Evolutionary conservation across 92 coral and sea anemone genomes (phyloP), one percentile per base, ranked within the genome.

Genomic region (Phenganax marumi): DNA sequence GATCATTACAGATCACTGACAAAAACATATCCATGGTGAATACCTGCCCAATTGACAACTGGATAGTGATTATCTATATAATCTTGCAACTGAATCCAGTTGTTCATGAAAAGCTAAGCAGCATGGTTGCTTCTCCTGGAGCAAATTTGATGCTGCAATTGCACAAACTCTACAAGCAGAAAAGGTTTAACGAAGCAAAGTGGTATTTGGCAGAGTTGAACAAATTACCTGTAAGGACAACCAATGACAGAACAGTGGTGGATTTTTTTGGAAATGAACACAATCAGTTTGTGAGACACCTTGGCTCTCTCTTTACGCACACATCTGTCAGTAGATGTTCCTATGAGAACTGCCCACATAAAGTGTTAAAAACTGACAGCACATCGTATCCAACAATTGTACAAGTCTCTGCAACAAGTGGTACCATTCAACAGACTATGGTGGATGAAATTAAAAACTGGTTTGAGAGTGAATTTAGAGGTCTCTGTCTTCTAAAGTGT

Each of bases 31-130:
- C 52, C n/a, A 25, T 70, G 58, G 76, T 25, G 12, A 70, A 70
- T 21, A 70, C 76, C 52, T 70, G 76, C n/a, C 76, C 76, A 70
- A 12, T 70, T 70, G 76, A 70, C 23, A 70, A 70, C 52, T 70
- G 76, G 76, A 23, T 70, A 5, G 76, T 43, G 21, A 70, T 70
- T 13, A 70, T 9, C 2, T 70, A 70, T 48, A 14, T 70, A 10
- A 70, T 70, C 76, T 48, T 70, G 56, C 55, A 70, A 70, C 21
- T 50, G 19, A 23, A 70, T 70, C 76, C 55, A 70, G 17, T 23
- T 50, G 48, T 70, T 70, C 48, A 70, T 70, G 56, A 70, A 47
- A 48, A 53, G 56, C 76, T 70, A 70, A 70, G 53, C 52, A 70
- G 43, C 50, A 70, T 46, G 76, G n/a, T 50, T 70, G 76, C 65